Conservation (phyloP, 1,140 invertebrate genomes). For the Pygmarrhopalites habei region DNA sequence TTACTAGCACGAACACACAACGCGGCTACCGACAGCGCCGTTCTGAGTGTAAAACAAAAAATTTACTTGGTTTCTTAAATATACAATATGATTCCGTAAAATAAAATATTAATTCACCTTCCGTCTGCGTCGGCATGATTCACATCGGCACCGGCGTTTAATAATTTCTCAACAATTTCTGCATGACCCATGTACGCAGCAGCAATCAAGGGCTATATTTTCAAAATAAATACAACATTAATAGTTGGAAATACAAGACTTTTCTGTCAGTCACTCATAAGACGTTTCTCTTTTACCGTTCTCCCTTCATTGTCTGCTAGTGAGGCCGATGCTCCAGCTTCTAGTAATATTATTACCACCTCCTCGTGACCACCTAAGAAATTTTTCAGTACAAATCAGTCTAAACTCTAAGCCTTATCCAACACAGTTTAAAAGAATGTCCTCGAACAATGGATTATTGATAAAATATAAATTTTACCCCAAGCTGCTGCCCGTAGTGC, state of each 20-base stretch:
- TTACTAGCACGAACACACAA: slow-evolving; percentile 82
- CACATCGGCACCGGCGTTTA: slow-evolving; percentile 76
- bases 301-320: slow-evolving; percentile 73
- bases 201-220: slow-evolving; percentile 43
- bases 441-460: too few relatives aligned
- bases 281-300: too few relatives aligned
- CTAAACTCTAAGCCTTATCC: too few relatives aligned
- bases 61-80: neutral
- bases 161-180: slow-evolving; percentile 77
- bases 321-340: slow-evolving; percentile 60
- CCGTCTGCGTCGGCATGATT: slow-evolving; percentile 84
- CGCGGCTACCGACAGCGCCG: slow-evolving; percentile 82
- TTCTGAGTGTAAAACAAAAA: slow-evolving; percentile 45
- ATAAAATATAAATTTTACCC: too few relatives aligned
- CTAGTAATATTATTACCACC: slow-evolving; percentile 73
- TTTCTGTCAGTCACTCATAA: too few relatives aligned
- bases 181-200: slow-evolving; percentile 80
- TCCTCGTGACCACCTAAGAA: slow-evolving; percentile 76
- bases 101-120: slow-evolving; percentile 43
- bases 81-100: neutral
- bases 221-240: too few relatives aligned
- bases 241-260: slow-evolving; percentile 45
- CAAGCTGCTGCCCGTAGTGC: slow-evolving; percentile 79
- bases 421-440: too few relatives aligned
- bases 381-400: too few relatives aligned